Evolutionary conservation across 2,797 vertebrate genomes (phyloP).

Genomic region (Enteromius argenteus): DNA sequence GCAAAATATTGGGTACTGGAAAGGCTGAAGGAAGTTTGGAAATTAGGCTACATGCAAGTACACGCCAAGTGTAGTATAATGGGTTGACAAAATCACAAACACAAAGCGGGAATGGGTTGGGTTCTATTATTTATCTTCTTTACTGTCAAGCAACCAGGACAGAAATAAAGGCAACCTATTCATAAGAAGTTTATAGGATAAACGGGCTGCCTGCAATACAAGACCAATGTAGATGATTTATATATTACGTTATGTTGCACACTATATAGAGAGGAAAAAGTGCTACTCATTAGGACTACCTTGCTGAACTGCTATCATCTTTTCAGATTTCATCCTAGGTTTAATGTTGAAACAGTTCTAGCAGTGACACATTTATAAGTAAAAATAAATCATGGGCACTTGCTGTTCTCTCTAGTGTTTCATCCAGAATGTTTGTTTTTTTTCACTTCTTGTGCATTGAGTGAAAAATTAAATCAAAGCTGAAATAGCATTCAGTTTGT

Average conservation of each 20-base stretch:
- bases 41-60: background rate
- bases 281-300: background rate
- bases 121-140: background rate
- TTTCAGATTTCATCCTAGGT: background rate
- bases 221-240: background rate
- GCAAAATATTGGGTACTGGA: background rate
- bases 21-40: background rate
- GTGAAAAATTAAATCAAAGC: slow-evolving; percentile 10
- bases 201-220: background rate
- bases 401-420: background rate
- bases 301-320: background rate
- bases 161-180: background rate
- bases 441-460: slow-evolving; percentile 6
- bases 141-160: background rate
- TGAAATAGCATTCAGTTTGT: background rate
- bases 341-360: background rate
- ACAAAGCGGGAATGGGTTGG: background rate
- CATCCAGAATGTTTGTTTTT: background rate
- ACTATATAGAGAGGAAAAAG: background rate
- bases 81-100: background rate
- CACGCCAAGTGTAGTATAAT: background rate
- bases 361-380: background rate
- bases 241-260: background rate
- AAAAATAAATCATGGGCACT: background rate
- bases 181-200: too few species aligned